phyloP scores from a whole-genome alignment of 2,113 vertebrate species.

The Rhinopithecus roxellana region DNA sequence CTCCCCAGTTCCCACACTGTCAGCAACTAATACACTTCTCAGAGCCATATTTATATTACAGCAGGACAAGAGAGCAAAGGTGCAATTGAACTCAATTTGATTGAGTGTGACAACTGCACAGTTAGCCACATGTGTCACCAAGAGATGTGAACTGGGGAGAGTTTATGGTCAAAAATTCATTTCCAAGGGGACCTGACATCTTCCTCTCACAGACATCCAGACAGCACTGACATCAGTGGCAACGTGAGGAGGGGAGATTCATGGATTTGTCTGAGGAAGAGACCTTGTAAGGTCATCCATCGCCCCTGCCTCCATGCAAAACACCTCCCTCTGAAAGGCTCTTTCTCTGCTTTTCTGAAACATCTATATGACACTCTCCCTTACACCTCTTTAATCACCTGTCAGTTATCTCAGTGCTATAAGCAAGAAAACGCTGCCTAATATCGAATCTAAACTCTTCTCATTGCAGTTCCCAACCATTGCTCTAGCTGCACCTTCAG shows the following conservation, averaged over 20 bases:
- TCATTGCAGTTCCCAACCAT: background rate
- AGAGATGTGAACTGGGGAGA: constrained; percentile 10
- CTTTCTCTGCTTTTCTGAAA: background rate
- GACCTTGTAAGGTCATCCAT: constrained; percentile 2
- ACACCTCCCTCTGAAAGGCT: background rate
- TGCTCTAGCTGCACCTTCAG: background rate
- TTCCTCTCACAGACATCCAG: constrained; percentile 26
- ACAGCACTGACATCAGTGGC: constrained; percentile 2
- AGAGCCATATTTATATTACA: background rate
- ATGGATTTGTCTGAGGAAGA: background rate
- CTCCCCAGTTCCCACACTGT: background rate
- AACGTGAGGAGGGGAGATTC: background rate
- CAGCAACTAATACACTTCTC: constrained; percentile 35
- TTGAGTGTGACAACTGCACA: background rate
- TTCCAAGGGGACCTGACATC: constrained; percentile 42
- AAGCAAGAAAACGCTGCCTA: background rate
- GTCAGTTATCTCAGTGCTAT: background rate
- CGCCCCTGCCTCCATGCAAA: background rate
- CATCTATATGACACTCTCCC: no score
- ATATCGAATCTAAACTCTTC: background rate
- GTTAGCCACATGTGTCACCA: constrained; percentile 39
- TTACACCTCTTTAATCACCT: no score
- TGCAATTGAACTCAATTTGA: background rate
- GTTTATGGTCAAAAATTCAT: constrained; percentile 57
- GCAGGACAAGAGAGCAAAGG: constrained; percentile 55